Evolutionary conservation across 2,113 vertebrate species (phyloP), one percentile per base, ranked within the genome.

Genomic region (Hystrix brachyura): DNA sequence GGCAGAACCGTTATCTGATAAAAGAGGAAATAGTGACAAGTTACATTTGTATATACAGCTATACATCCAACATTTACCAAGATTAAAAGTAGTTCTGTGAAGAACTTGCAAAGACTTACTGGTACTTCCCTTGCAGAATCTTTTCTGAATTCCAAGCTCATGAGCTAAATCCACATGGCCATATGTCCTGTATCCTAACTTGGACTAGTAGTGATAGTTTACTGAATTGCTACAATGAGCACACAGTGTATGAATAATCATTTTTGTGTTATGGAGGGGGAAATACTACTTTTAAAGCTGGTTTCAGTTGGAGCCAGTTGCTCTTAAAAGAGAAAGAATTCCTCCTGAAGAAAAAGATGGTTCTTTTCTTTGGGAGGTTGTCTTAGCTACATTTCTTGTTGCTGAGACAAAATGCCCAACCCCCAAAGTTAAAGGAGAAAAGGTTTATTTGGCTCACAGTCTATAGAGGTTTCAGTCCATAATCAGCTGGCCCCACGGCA

Each of bases 291-390:
- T 96, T 90, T 60, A 87, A 81, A 81, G 4, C 14, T 90, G 10
- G 46, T 18, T 83, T 27, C 4, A 89, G 11, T 84, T 72, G 80
- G 38, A 96, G 23, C 34, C 71, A 65, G 5, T 93, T 93, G 32
- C 14, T 96, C 48, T 14, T 51, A 92, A 87, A 17, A 96, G 6
- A 38, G 69, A 38, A 94, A 90, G 25, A 92, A 92, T 79, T 95
- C 7, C n/a, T 79, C 29, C 59, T n/a, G 62, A 96, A 72, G n/a
- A 86, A 89, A 87, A 82, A 88, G 3, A 81, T 23, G 64, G 0
- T 62, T 81, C 15, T 90, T 91, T 88, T 76, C 3, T 1, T n/a
- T 32, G 27, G 11, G 59, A 84, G 38, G 38, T 38, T 38, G 38
- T 38, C 38, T 38, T 38, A 38, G 38, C 2, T 38, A 38, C 38